Evolutionary conservation across 2,113 vertebrate species (phyloP), one percentile per base, ranked within the genome.

Genomic region (Ptilorrhoa leucosticta): DNA sequence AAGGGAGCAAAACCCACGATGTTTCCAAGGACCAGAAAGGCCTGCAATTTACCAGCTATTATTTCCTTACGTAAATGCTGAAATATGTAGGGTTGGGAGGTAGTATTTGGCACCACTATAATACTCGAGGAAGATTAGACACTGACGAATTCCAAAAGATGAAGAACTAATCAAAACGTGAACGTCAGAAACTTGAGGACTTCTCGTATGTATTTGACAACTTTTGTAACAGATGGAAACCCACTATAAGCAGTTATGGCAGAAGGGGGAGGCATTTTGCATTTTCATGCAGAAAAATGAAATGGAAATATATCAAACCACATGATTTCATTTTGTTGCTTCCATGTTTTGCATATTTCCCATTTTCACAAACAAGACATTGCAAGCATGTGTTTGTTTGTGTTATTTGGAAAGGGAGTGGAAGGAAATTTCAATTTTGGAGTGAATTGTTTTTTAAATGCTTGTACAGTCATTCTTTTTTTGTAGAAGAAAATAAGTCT

Each of bases 231-330:
- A 70, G 45, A 90, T 88, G 71, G 64, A 72, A 85, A 72, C 9
- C 9, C 51, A 10, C 24, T 45, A 3, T 19, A 73, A 78, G 72
- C 0, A 0, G 9, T 28, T 68, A 66, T 2, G 6, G 64, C 45
- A 90, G 63, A 71, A 54, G 14, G 48, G 47, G 42, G 39, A 83
- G 28, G 33, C 48, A 76, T 88, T 90, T 90, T 85, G 15, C 44
- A 61, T 83, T 91, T 92, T 56, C 44, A 53, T n/a, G 33, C 19
- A 92, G 50, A 78, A 85, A 94, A 66, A 28, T 58, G 51, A 58
- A 96, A 79, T 63, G 51, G 15, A 87, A 82, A 81, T n/a, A 20
- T 31, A 79, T 28, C 27, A 90, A 72, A 87, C 11, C 10, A 72
- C 18, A 61, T 16, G 1, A 83, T 50, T 83, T 73, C 21, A 63